Evolutionary conservation across 23 tunicate genomes (phyloP).

Genomic region (Pegea sp.): DNA sequence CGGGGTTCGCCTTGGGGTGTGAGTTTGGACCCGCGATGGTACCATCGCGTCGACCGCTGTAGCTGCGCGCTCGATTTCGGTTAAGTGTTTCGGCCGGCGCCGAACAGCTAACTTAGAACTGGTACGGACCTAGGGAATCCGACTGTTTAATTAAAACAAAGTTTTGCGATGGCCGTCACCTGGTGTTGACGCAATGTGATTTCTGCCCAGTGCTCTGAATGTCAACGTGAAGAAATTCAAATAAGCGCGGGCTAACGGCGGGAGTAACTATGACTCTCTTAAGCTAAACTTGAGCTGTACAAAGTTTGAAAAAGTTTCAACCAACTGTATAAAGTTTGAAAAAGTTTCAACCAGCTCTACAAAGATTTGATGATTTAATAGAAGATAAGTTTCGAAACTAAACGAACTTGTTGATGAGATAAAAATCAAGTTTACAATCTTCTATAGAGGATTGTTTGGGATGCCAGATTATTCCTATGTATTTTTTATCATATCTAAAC

Average conservation of each 20-base stretch:
- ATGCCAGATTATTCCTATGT: slow-evolving; percentile 36
- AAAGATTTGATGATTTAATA: background rate
- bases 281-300: background rate
- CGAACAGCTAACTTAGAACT: slow-evolving; percentile 7
- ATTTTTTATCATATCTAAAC: slow-evolving; percentile 25
- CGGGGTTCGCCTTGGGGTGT: slow-evolving; percentile 6
- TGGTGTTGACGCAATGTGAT: too few species aligned
- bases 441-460: slow-evolving; percentile 9
- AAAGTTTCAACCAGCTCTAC: too few species aligned
- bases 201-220: slow-evolving; percentile 33
- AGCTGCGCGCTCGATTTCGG: slow-evolving; percentile 10
- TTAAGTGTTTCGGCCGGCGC: slow-evolving; percentile 7
- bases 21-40: slow-evolving; percentile 19
- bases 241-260: too few species aligned
- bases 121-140: slow-evolving; percentile 14
- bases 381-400: too few species aligned
- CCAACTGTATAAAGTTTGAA: too few species aligned
- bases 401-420: slow-evolving; percentile 21
- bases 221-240: slow-evolving; percentile 7
- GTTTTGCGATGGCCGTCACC: too few species aligned
- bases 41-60: slow-evolving; percentile 20
- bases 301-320: too few species aligned
- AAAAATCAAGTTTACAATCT: slow-evolving; percentile 24
- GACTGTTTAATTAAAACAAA: slow-evolving; percentile 26
- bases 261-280: too few species aligned